phyloP scores from a whole-genome alignment of 2,888 invertebrate species.

The Athrips mouffetella region DNA sequence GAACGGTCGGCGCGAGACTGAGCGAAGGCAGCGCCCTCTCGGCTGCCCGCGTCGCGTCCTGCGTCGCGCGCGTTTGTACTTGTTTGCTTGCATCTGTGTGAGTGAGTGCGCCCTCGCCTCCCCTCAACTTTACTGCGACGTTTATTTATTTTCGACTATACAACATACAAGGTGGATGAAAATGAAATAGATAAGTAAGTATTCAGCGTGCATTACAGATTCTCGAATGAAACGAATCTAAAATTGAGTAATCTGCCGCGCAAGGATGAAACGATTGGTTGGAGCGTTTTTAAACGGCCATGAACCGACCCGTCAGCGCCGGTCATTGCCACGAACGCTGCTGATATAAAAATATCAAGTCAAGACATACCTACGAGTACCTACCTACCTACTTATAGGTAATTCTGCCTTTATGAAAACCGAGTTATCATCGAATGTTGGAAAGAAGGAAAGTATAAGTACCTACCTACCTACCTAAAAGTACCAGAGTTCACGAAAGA shows the following conservation, averaged over 20 bases:
- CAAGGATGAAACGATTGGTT: slow-evolving; percentile 45
- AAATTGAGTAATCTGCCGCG: slow-evolving; percentile 19
- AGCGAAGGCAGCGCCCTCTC: slow-evolving; percentile 69
- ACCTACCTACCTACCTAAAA: too few species aligned
- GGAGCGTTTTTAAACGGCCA: slow-evolving; percentile 62
- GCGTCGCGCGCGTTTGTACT: slow-evolving; percentile 49
- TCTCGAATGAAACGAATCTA: background rate
- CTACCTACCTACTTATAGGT: background rate
- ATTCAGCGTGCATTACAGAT: slow-evolving; percentile 1
- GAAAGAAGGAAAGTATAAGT: too few species aligned
- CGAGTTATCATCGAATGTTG: too few species aligned
- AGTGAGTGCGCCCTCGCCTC: slow-evolving; percentile 38
- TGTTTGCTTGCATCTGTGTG: slow-evolving; percentile 17
- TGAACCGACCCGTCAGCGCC: slow-evolving; percentile 62
- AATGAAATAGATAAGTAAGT: slow-evolving; percentile 18
- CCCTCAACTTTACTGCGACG: slow-evolving; percentile 2
- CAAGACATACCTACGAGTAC: slow-evolving; percentile 26
- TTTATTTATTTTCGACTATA: slow-evolving; percentile 63
- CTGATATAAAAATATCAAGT: slow-evolving; percentile 65
- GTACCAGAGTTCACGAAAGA: too few species aligned
- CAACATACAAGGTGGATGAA: slow-evolving; percentile 50
- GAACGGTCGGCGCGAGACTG: slow-evolving; percentile 77
- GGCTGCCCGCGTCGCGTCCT: slow-evolving; percentile 37
- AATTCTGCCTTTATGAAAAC: too few species aligned
- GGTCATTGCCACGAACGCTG: slow-evolving; percentile 71